Base-by-base conservation (phyloP, 2,888 invertebrate genomes). In the Microctonus hyperodae region DNA sequence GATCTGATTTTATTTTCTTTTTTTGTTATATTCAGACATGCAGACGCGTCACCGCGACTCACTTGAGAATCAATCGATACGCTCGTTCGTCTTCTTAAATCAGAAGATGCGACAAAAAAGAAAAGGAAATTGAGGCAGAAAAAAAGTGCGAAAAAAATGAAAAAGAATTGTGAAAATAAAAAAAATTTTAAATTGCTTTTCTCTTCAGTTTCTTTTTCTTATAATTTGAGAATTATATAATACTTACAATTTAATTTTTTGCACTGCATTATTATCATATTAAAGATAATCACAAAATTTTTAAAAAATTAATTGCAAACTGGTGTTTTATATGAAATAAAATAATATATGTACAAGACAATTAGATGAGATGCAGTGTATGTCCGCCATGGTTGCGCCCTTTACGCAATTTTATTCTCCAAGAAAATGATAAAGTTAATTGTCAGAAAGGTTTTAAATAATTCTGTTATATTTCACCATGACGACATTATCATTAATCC, bases 1-100 rank as follows among this genome's bases (percentile, higher is more conserved):
- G 16, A 13, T 28, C 28, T n/a, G n/a, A n/a, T n/a, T n/a, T n/a
- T 55, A 9, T 31, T 3, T 31, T 55, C 4, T 37, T 23, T n/a
- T 58, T 57, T 58, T 40, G 37, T 57, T 58, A 23, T 23, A n/a
- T 37, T 37, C 23, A 58, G 37, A 58, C 37, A 23, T 37, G 58
- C 23, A 58, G 37, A 22, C 44, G 33, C 56, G 58, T 37, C 58
- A 58, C 31, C 58, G 48, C 40, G 59, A 59, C 23, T 44, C 59
- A 40, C 59, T 59, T 44, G 48, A 60, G 59, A 60, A 60, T 60
- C 59, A 60, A 60, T 60, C 59, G 59, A 60, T 60, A 60, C 25
- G 20, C 55, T 28, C 58, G 48, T 60, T 60, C 59, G 59, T 60
- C 59, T 60, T 60, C 59, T 44, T 60, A 48, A 48, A 60, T 60